phyloP scores from a whole-genome alignment of 2,113 vertebrate genomes.

The Heteronetta atricapilla region DNA sequence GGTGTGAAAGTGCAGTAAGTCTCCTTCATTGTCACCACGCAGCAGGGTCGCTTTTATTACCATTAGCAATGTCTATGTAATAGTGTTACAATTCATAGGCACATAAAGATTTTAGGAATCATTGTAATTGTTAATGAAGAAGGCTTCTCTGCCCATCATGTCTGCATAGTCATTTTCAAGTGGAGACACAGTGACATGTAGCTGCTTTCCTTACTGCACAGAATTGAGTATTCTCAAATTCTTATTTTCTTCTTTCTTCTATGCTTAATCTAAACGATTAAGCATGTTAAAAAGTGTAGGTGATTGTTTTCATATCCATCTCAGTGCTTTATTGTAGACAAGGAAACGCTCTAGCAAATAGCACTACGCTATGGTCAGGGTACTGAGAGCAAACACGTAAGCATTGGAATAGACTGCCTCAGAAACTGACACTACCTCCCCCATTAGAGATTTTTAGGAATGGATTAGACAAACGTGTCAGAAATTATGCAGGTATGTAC shows the following conservation, averaged over 20 bases:
- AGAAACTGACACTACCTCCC: neutral
- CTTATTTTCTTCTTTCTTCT: neutral
- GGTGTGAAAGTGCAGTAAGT: neutral
- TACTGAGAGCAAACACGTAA: neutral
- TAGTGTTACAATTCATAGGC: neutral
- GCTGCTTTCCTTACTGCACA: neutral
- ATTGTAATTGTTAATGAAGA: neutral
- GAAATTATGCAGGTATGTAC: neutral
- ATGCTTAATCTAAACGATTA: neutral
- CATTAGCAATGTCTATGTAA: too few relatives aligned
- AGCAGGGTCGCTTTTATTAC: neutral
- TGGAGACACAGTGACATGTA: neutral
- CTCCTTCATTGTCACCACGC: neutral
- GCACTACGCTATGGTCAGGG: neutral
- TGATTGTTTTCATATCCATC: neutral
- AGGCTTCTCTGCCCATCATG: neutral
- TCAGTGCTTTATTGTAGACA: neutral
- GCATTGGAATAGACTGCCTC: neutral
- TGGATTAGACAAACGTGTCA: neutral
- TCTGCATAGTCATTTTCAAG: neutral
- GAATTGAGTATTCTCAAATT: neutral
- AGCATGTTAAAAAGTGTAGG: neutral
- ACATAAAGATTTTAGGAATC: neutral
- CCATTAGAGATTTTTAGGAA: neutral
- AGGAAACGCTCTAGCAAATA: neutral